Evolutionary conservation across 2,888 invertebrate species (phyloP), one percentile per base, ranked within the genome.

Genomic region (Hanleya hanleyi): DNA sequence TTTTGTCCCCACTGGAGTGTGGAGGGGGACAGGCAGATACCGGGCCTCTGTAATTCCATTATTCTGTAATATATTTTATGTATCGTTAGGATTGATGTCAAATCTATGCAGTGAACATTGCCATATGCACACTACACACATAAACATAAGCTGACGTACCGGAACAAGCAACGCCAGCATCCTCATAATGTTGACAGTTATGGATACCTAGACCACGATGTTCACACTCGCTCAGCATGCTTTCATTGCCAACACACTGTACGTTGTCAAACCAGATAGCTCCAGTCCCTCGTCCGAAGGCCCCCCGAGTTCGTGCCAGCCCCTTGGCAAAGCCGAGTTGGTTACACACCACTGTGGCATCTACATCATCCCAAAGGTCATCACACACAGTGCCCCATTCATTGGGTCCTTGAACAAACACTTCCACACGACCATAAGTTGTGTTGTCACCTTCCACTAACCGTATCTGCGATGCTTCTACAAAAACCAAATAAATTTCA

Each of bases 341-440:
- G 37, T 78, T 74, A 66, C 87, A 87, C 33, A 84, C 82, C 9
- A 87, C 87, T 18, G 75, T 78, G 32, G 87, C 87, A 78, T 86
- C 86, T 7, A 51, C 62, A 50, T 85, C 81, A 62, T 81, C 84
- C 83, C 84, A 87, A 67, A 79, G 79, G 74, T 86, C 85, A 73
- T 86, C 86, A 77, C 87, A 87, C 2, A 87, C 83, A 0, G 85
- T 86, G 6, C 87, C 87, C 87, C 87, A 87, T 33, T 78, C 73
- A 61, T 84, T 76, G 4, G 84, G 79, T 0, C 84, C 85, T 0
- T 81, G 65, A 35, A 84, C 73, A 69, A 71, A 85, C 0, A 95
- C 92, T 89, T 95, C 95, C 0, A 95, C 91, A 57, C 95, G 92
- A 0, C 95, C 95, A 82, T 94, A 93, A 32, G 89, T 89, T 0